Conservation (phyloP, 2,113 vertebrate genomes). For the Sporophila hypoxantha region DNA sequence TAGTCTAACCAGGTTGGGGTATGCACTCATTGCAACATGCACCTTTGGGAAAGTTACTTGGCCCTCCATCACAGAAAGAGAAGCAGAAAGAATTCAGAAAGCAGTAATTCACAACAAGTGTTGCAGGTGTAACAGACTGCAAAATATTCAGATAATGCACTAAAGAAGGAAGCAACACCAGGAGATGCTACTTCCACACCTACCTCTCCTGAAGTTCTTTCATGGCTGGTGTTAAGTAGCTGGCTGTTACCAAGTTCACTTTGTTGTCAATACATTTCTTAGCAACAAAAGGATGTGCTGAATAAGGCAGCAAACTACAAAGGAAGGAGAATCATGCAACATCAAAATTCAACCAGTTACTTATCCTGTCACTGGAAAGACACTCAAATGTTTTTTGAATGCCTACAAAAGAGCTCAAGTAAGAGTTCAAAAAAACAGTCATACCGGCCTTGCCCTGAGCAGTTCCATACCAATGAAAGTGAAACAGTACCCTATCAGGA, state of each 20-base stretch:
- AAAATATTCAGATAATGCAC: background rate
- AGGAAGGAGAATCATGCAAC: background rate
- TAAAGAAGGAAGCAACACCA: background rate
- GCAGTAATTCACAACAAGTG: background rate
- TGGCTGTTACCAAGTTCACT: constrained; percentile 92
- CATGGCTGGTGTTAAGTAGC: constrained; percentile 89
- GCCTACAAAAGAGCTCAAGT: background rate
- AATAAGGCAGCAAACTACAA: constrained; percentile 85
- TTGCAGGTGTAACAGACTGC: background rate
- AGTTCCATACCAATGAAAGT: background rate
- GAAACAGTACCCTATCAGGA: background rate
- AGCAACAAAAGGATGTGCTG: constrained; percentile 83
- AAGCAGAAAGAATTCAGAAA: background rate
- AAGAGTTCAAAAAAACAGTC: background rate
- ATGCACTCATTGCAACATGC: background rate
- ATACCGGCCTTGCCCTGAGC: background rate
- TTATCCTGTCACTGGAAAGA: background rate
- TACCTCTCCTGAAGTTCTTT: constrained; percentile 88
- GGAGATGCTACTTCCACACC: background rate
- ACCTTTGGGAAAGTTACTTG: background rate
- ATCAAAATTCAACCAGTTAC: background rate
- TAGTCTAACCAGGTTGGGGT: background rate
- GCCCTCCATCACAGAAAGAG: background rate
- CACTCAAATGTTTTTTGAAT: background rate
- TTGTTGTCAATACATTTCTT: constrained; percentile 86